Evolutionary conservation across 1,140 invertebrate genomes (phyloP).

Genomic region (Lanistes nyassanus): DNA sequence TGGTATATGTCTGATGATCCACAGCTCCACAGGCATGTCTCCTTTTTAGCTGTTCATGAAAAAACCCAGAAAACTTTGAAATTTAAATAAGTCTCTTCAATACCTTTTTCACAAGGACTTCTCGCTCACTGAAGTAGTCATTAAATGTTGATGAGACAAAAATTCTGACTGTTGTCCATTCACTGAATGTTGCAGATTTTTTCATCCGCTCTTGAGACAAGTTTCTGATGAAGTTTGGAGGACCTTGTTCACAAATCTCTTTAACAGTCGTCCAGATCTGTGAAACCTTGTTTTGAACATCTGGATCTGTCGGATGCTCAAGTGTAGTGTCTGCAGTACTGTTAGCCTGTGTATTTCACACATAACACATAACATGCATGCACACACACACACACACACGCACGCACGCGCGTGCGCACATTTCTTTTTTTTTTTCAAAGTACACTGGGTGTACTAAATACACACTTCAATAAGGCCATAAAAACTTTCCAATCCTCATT

Average conservation of each 20-base stretch:
- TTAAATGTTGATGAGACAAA: slow-evolving; percentile 67
- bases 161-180: slow-evolving; percentile 59
- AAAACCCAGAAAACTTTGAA: no score
- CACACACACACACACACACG: slow-evolving; percentile 13
- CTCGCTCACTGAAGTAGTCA: slow-evolving; percentile 65
- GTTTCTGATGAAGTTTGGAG: neutral
- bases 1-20: no score
- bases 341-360: neutral
- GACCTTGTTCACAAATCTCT: slow-evolving; percentile 3
- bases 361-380: neutral
- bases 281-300: slow-evolving; percentile 2
- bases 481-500: no score
- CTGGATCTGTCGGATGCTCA: slow-evolving; percentile 2
- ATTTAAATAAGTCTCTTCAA: no score
- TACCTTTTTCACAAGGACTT: slow-evolving; percentile 66
- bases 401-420: neutral
- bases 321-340: neutral
- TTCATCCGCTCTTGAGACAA: neutral
- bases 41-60: neutral
- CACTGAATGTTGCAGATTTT: slow-evolving; percentile 5
- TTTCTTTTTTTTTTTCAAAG: no score
- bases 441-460: no score
- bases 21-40: neutral
- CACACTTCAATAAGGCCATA: no score
- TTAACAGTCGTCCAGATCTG: neutral